Evolutionary conservation across 2,113 vertebrate genomes (phyloP), one percentile per base, ranked within the genome.

Genomic region (Clarias gariepinus): DNA sequence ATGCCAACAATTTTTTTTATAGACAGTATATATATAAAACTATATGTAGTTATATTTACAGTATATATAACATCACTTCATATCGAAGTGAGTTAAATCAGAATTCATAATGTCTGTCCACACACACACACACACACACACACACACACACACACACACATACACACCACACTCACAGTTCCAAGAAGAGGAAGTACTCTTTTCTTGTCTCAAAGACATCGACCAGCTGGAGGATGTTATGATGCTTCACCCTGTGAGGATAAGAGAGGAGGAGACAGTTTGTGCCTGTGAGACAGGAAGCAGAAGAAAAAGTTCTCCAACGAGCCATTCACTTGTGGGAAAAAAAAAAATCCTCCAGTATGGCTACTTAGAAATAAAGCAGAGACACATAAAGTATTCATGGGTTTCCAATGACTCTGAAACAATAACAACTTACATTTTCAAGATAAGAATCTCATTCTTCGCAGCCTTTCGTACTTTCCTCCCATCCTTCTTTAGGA

Each of bases 401-500:
- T n/a, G 63, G 9, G 28, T 80, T 41, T 33, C 16, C 33, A 23
- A 55, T 53, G 55, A 76, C 81, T 68, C 55, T 83, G 36, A 81
- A 76, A 85, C 66, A 78, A 36, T 10, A 25, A 16, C 63, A 86
- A 66, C 55, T 76, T 86, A 99, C 98, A 99, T 99, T 94, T 99
- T 99, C 88, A 99, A 94, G 93, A 99, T 99, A 93, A 96, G 96
- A 83, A 99, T 99, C 95, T 99, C 98, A 55, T 99, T 99, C 95
- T 99, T 99, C 87, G 98, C 98, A 0, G 98, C 97, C 94, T 99
- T 99, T 89, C 98, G 94, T 90, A 99, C 98, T 95, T 99, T 99
- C 82, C 98, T 96, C 87, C 98, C 98, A 0, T 99, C 98, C 58
- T 98, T 96, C 93, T 99, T 99, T 93, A 98, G 94, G 92, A 99